Evolutionary conservation across 2,797 vertebrate species (phyloP).

Genomic region (Labroides dimidiatus): DNA sequence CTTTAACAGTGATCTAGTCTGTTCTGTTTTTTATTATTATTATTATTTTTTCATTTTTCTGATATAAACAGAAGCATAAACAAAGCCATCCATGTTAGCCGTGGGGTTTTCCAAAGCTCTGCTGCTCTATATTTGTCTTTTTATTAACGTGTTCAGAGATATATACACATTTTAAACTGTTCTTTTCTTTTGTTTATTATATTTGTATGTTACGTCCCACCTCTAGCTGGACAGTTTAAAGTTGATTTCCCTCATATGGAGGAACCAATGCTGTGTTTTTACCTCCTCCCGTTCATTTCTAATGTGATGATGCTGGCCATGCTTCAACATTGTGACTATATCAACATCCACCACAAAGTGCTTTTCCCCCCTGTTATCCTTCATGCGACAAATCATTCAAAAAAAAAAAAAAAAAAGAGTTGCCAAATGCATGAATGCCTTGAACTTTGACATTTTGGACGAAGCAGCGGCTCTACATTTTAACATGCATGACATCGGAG

Average conservation of each 20-base stretch:
- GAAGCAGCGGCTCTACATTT: slow-evolving; percentile 75
- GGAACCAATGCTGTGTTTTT: slow-evolving; percentile 65
- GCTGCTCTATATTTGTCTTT: slow-evolving; percentile 81
- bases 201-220: slow-evolving; percentile 62
- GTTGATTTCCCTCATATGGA: slow-evolving; percentile 57
- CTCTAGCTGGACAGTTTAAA: slow-evolving; percentile 56
- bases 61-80: slow-evolving; percentile 80
- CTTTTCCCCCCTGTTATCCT: slow-evolving; percentile 82
- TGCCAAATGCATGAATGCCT: slow-evolving; percentile 94
- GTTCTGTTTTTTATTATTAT: slow-evolving; percentile 76
- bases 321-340: slow-evolving; percentile 76
- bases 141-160: slow-evolving; percentile 86
- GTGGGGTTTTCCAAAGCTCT: slow-evolving; percentile 81
- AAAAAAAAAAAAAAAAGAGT: slow-evolving; percentile 79
- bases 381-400: slow-evolving; percentile 84
- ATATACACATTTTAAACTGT: slow-evolving; percentile 85
- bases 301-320: slow-evolving; percentile 65
- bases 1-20: slow-evolving; percentile 86
- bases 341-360: slow-evolving; percentile 82
- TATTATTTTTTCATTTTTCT: slow-evolving; percentile 74
- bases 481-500: slow-evolving; percentile 86
- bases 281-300: slow-evolving; percentile 56
- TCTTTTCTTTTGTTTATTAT: slow-evolving; percentile 76
- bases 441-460: slow-evolving; percentile 83
- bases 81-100: slow-evolving; percentile 79